Percentiles rank a stretch among this genome's conserved stretches.
phyloP scores from a whole-genome alignment of 2,888 invertebrate species.

The Stenichneumon culpator region DNA sequence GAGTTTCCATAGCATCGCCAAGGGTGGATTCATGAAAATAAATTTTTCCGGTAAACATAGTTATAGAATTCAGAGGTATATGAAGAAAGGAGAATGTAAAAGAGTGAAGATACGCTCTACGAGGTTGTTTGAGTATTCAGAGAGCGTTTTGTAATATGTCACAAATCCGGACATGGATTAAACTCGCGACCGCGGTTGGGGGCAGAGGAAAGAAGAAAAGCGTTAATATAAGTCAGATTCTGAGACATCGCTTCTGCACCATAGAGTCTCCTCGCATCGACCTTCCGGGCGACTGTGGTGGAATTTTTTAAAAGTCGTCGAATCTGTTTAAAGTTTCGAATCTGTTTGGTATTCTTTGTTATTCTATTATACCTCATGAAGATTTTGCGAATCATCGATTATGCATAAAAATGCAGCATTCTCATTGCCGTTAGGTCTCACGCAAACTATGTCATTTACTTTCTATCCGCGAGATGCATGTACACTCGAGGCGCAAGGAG shows the following conservation, averaged over 20 bases:
- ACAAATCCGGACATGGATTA: conserved; percentile 76
- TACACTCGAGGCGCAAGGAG: conserved; percentile 50
- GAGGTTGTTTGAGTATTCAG: conserved; percentile 73
- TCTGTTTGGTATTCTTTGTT: background rate
- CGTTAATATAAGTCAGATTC: conserved; percentile 49
- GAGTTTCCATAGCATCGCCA: conserved; percentile 39
- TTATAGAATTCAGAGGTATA: conserved; percentile 61
- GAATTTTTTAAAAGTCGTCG: conserved; percentile 31
- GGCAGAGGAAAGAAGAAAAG: conserved; percentile 18
- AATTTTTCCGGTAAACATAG: conserved; percentile 61
- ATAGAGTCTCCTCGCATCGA: conserved; percentile 17
- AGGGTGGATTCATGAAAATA: conserved; percentile 68
- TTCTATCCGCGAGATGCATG: conserved; percentile 60
- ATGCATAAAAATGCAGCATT: conserved; percentile 2
- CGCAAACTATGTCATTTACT: conserved; percentile 52
- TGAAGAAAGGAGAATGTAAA: conserved; percentile 6
- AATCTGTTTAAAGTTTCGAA: background rate
- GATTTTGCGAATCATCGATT: background rate
- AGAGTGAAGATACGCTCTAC: background rate
- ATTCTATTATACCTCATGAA: background rate
- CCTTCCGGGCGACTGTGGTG: conserved; percentile 18
- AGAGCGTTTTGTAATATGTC: conserved; percentile 77
- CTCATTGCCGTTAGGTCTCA: background rate
- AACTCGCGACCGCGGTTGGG: conserved; percentile 61
- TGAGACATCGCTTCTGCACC: conserved; percentile 26